Evolutionary conservation across 1,140 invertebrate species (phyloP).

Genomic region (Apis mellifera): DNA sequence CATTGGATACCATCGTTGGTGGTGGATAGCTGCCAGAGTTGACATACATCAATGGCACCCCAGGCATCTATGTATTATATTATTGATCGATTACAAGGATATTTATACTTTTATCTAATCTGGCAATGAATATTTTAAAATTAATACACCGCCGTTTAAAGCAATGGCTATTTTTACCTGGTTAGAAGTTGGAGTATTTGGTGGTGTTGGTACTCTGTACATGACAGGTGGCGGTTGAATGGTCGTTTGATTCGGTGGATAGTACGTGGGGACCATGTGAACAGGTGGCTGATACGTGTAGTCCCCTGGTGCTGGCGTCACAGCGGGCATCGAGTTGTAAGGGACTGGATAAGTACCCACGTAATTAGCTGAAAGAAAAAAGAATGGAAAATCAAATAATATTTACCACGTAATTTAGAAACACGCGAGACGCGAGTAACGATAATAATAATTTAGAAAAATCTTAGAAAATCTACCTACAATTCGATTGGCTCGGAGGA

Average conservation of each 20-base stretch:
- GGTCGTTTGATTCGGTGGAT: constrained; percentile 72
- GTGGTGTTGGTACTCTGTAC: constrained; percentile 78
- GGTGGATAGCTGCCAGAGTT: constrained; percentile 77
- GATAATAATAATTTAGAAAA: neutral
- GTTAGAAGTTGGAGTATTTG: constrained; percentile 78
- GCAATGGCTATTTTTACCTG: constrained; percentile 59
- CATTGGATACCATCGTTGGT: constrained; percentile 72
- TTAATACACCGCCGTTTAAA: neutral
- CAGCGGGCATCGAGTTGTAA: constrained; percentile 75
- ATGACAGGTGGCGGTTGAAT: constrained; percentile 77
- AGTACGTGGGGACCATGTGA: constrained; percentile 76
- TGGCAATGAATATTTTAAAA: neutral
- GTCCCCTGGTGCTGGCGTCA: constrained; percentile 72
- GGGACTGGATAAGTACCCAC: constrained; percentile 75
- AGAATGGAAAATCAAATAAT: neutral
- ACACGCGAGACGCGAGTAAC: neutral
- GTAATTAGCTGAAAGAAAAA: constrained; percentile 76
- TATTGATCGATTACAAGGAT: no score
- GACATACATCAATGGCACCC: constrained; percentile 78
- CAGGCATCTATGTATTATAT: constrained; percentile 72
- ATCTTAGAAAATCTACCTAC: constrained; percentile 51
- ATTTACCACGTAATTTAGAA: neutral
- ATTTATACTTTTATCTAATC: neutral
- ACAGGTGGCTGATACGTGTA: constrained; percentile 76
- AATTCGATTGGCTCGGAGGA: constrained; percentile 74